Percentiles rank a stretch among this genome's conserved stretches.
Evolutionary conservation across 2,888 invertebrate genomes (phyloP).

Genomic region (Heliconius sara): DNA sequence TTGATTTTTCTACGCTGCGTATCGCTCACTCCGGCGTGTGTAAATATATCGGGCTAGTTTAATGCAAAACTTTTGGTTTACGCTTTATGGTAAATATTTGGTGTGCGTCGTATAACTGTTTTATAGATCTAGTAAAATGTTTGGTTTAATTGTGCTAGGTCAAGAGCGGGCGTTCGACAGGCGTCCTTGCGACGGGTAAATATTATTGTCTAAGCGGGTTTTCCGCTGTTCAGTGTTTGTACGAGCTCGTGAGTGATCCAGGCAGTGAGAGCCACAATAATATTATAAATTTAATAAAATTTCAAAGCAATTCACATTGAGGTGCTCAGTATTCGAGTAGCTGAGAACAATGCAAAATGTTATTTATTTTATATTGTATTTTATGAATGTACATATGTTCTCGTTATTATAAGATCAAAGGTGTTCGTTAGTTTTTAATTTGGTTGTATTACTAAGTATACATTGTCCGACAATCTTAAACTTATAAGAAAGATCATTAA

Average conservation of each 20-base stretch:
- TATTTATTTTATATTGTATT: conserved; percentile 1
- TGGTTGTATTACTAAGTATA: not conserved
- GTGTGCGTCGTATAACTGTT: conserved; percentile 82
- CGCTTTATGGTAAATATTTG: conserved; percentile 84
- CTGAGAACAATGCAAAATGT: not conserved
- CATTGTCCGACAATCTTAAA: not conserved
- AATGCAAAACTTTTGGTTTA: conserved; percentile 84
- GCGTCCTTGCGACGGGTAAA: conserved; percentile 82
- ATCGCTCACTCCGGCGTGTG: conserved; percentile 67
- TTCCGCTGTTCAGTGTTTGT: conserved; percentile 79
- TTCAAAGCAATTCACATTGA: not conserved
- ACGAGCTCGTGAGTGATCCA: conserved; percentile 69
- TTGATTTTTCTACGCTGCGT: conserved; percentile 53
- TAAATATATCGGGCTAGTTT: conserved; percentile 81
- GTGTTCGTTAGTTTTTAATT: not conserved
- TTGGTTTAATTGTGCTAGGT: conserved; percentile 84
- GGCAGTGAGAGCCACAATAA: conserved; percentile 60
- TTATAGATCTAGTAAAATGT: conserved; percentile 83
- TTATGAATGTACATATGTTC: not conserved
- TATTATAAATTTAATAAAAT: conserved; percentile 23
- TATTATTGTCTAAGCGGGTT: conserved; percentile 83
- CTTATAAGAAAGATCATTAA: not conserved
- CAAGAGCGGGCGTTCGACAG: conserved; percentile 82
- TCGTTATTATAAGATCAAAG: not conserved
- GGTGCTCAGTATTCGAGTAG: not conserved